Percentiles rank a stretch among this genome's conserved stretches.
Conservation (phyloP, 2,797 vertebrate species). For the Enteromius trimaculatus region DNA sequence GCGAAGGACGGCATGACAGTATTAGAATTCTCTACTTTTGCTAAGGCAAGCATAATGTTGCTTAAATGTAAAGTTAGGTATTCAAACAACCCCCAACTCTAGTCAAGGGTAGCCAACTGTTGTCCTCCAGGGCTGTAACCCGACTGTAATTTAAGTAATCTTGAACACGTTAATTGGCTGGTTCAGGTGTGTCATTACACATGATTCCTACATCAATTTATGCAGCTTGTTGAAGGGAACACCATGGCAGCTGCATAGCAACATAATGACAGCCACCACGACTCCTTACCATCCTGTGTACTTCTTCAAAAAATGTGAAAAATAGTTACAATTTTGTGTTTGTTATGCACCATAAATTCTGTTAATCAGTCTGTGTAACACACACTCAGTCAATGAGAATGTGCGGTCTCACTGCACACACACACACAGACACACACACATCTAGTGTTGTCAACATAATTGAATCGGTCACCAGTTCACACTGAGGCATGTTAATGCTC, state of each 20-base stretch:
- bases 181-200: neutral
- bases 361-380: neutral
- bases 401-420: neutral
- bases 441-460: neutral
- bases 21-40: neutral
- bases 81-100: neutral
- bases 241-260: neutral
- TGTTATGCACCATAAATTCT: neutral
- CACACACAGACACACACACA: neutral
- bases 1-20: neutral
- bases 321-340: neutral
- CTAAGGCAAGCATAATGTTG: slow-evolving; percentile 1
- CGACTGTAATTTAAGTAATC: neutral
- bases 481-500: neutral
- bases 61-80: neutral
- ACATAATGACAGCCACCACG: neutral
- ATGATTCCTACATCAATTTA: neutral
- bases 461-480: slow-evolving; percentile 13
- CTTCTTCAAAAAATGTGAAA: neutral
- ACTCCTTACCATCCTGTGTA: neutral
- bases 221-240: neutral
- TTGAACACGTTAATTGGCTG: neutral
- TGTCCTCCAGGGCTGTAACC: neutral
- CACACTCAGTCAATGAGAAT: neutral
- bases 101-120: neutral